Base-by-base conservation (phyloP, 1,140 invertebrate species). In the Bombyx mandarina region DNA sequence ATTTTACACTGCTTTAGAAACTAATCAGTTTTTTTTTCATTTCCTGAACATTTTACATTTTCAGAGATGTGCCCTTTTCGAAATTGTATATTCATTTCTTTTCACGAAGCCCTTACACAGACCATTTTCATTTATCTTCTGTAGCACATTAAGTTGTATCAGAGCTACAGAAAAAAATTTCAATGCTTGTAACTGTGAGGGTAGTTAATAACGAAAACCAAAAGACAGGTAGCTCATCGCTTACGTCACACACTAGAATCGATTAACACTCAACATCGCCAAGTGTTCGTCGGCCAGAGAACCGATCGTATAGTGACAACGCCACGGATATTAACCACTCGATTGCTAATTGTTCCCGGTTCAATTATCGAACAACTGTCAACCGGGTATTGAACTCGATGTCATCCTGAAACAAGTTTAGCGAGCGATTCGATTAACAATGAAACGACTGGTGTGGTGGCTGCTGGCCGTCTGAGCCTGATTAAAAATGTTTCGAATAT, bases 351-450 rank as follows among this genome's bases (percentile, higher is more conserved):
- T 82, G 79, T 84, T 75, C 81, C 72, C 75, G 66, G 79, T 79
- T 78, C 79, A 78, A 82, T 82, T 82, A 85, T 82, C 76, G 74
- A 73, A 77, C 76, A 81, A 74, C 72, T 80, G 78, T 81, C 79
- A 79, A 62, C 69, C 59, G 67, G 61, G 58, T 65, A 67, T 68
- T 66, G 64, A 62, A 51, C 57, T 53, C 53, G 62, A 54, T 52
- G 58, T 60, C 56, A 45, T 55, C 55, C 63, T 61, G 67, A 71
- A 68, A 71, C 63, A 65, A 71, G 61, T 71, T 66, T 69, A 65
- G 61, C 60, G 49, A 52, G 55, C 49, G 57, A 68, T 61, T 59
- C 55, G 61, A 63, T 66, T 59, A 56, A 64, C 53, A 61, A 59
- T 60, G 62, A 59, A 54, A 57, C 58, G 54, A 55, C 45, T 59